phyloP scores from a whole-genome alignment of 2,888 invertebrate species.

The Scaptodrosophila latifasciaeformis region DNA sequence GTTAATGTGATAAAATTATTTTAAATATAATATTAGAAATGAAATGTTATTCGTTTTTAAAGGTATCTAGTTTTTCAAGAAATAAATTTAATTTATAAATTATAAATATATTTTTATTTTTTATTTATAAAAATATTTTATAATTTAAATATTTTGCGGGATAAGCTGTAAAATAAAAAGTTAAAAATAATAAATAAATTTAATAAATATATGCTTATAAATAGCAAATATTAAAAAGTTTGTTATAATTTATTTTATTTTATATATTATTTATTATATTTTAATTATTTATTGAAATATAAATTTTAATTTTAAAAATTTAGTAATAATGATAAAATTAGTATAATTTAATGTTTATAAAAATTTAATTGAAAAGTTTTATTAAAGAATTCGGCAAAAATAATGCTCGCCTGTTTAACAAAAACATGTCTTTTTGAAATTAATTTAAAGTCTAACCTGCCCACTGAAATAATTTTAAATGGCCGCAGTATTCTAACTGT shows the following conservation, averaged over 20 bases:
- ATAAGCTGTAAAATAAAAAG: no score
- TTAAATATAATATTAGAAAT: slow-evolving; percentile 79
- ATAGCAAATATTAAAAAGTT: slow-evolving; percentile 77
- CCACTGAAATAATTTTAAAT: slow-evolving; percentile 83
- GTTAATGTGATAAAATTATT: slow-evolving; percentile 80
- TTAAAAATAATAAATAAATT: slow-evolving; percentile 75
- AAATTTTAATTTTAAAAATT: slow-evolving; percentile 74
- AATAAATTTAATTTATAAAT: slow-evolving; percentile 77
- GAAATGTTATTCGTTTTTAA: slow-evolving; percentile 81
- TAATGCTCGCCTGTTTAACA: slow-evolving; percentile 84
- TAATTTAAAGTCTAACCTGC: slow-evolving; percentile 83
- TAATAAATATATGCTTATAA: slow-evolving; percentile 78
- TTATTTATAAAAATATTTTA: slow-evolving; percentile 68
- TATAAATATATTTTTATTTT: slow-evolving; percentile 55
- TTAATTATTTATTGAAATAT: slow-evolving; percentile 75
- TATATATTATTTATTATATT: slow-evolving; percentile 75
- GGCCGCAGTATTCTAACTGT: slow-evolving; percentile 87
- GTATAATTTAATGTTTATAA: slow-evolving; percentile 74
- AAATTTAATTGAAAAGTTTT: slow-evolving; percentile 72
- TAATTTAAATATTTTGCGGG: slow-evolving; percentile 77
- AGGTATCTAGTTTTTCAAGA: slow-evolving; percentile 82
- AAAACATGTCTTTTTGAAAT: slow-evolving; percentile 83
- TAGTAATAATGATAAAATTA: slow-evolving; percentile 79
- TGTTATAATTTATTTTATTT: slow-evolving; percentile 76
- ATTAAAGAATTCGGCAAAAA: slow-evolving; percentile 81